Evolutionary conservation across 2,113 vertebrate species (phyloP).

Genomic region (Pionites leucogaster): DNA sequence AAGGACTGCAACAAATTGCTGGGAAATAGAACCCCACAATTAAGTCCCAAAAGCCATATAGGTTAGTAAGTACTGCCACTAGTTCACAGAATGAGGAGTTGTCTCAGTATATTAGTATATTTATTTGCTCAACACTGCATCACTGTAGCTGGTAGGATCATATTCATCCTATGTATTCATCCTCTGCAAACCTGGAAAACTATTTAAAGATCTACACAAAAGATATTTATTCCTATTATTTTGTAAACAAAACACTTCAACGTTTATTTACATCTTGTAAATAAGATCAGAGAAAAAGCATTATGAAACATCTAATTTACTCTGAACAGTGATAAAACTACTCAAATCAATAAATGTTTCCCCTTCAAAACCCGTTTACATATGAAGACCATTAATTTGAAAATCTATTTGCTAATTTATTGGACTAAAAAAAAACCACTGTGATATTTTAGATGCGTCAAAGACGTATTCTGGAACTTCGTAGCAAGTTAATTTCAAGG

Average conservation of each 20-base stretch:
- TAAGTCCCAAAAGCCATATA: background rate
- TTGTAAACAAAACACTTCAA: background rate
- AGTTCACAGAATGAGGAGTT: background rate
- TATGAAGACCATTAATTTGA: background rate
- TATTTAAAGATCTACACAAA: background rate
- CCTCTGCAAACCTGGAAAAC: background rate
- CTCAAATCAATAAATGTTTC: background rate
- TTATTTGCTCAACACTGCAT: background rate
- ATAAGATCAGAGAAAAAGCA: background rate
- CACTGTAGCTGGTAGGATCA: background rate
- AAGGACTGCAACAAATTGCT: background rate
- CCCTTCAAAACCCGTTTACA: background rate
- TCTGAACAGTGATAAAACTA: background rate
- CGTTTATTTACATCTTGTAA: conserved; percentile 9
- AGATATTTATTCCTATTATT: background rate
- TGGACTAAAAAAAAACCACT: background rate
- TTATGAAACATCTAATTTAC: background rate
- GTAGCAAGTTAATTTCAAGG: background rate
- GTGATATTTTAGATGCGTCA: background rate
- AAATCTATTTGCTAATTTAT: background rate
- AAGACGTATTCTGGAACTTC: background rate
- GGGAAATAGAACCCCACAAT: background rate
- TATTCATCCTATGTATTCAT: background rate
- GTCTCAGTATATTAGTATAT: background rate
- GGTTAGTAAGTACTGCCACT: background rate